Evolutionary conservation across 2,113 vertebrate genomes (phyloP).

Genomic region (Boleophthalmus pectinirostris): DNA sequence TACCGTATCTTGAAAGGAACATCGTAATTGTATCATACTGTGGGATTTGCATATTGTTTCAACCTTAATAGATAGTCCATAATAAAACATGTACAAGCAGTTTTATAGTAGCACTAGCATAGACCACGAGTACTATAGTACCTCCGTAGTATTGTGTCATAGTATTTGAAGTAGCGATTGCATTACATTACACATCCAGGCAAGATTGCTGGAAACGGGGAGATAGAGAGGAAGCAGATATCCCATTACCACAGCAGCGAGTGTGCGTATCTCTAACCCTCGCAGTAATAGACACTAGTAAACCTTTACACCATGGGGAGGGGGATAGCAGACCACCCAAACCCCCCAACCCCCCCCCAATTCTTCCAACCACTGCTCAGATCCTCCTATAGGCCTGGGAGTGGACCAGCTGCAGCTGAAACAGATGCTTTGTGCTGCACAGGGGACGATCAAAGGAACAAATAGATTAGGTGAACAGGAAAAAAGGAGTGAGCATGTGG

Average conservation of each 20-base stretch:
- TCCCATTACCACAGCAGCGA: conserved; percentile 32
- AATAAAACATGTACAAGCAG: no score
- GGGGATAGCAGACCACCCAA: neutral
- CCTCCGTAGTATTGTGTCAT: neutral
- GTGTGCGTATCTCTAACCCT: conserved; percentile 35
- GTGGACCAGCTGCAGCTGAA: conserved; percentile 10
- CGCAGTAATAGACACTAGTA: conserved; percentile 27
- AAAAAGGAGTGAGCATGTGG: conserved; percentile 22
- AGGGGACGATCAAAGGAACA: conserved; percentile 43
- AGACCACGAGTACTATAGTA: neutral
- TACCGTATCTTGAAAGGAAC: no score
- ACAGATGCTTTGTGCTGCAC: conserved; percentile 48
- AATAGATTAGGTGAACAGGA: conserved; percentile 38
- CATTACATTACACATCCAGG: neutral
- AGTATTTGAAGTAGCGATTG: neutral
- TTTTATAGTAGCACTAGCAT: neutral
- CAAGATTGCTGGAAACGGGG: neutral
- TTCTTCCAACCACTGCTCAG: neutral
- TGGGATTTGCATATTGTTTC: no score
- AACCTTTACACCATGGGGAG: neutral
- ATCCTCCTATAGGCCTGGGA: neutral
- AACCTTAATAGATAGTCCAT: no score
- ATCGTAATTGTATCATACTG: no score
- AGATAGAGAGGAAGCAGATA: conserved; percentile 26
- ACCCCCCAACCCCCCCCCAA: neutral